Conservation (phyloP, 2,888 invertebrate species). For the Agrilus cyanescens region DNA sequence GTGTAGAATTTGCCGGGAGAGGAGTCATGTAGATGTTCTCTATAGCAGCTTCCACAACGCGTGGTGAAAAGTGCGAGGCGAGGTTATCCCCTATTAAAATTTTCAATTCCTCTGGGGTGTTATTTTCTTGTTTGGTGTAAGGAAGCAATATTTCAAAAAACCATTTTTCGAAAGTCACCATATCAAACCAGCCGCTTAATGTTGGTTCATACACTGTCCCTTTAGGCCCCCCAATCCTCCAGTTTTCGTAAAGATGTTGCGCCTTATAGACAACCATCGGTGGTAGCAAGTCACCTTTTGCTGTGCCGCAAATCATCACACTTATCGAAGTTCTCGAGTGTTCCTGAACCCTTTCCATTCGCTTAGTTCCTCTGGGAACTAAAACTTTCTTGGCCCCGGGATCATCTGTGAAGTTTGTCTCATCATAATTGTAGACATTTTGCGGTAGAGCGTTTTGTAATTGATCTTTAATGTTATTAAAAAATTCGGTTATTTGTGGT, state of each 20-base stretch:
- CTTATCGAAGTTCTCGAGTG: conserved; percentile 18
- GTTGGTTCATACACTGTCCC: conserved; percentile 4
- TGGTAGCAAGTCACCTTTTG: conserved; percentile 21
- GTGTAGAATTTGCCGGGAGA: not conserved
- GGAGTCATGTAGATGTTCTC: not conserved
- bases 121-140: conserved; percentile 2
- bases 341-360: conserved; percentile 23
- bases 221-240: conserved; percentile 4
- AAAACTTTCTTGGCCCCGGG: conserved; percentile 21
- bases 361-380: conserved; percentile 19
- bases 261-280: conserved; percentile 25
- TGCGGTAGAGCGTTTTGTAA: not conserved
- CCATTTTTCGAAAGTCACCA: conserved; percentile 11
- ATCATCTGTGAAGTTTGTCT: conserved; percentile 26
- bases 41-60: not conserved
- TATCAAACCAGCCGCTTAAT: conserved; percentile 10
- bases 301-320: conserved; percentile 25
- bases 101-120: not conserved
- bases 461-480: conserved; percentile 1
- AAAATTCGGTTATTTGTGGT: conserved; percentile 4
- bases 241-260: conserved; percentile 8
- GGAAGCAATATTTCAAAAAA: conserved; percentile 9
- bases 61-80: too few relatives aligned
- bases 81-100: too few relatives aligned
- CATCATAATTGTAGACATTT: conserved; percentile 24